Evolutionary conservation across 2,888 invertebrate species (phyloP).

Genomic region (Drosophila atripex): DNA sequence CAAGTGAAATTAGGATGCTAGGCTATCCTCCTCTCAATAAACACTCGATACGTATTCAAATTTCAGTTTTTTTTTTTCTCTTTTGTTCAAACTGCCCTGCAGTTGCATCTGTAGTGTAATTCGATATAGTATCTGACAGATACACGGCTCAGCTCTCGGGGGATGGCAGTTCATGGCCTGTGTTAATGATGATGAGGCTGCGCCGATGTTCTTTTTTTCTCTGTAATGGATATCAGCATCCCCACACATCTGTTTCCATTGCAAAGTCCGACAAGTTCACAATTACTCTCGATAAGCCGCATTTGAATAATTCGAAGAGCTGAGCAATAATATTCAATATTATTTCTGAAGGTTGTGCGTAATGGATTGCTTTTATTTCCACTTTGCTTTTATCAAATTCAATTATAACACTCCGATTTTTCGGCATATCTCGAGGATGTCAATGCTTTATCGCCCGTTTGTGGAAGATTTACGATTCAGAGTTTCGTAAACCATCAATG

Average conservation of each 20-base stretch:
- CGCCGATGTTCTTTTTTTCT: constrained; percentile 41
- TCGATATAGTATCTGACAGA: constrained; percentile 74
- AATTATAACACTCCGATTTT: constrained; percentile 14
- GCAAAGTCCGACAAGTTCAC: constrained; percentile 18
- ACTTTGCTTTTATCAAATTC: constrained; percentile 6
- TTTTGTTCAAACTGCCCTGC: neutral
- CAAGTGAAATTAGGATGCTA: constrained; percentile 27
- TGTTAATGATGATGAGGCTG: constrained; percentile 65
- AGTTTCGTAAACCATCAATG: neutral
- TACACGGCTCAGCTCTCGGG: constrained; percentile 61
- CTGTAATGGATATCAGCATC: constrained; percentile 23
- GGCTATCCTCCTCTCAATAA: constrained; percentile 51
- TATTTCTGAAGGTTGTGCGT: constrained; percentile 8
- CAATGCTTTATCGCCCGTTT: constrained; percentile 19
- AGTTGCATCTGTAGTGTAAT: constrained; percentile 69
- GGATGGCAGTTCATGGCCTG: constrained; percentile 34
- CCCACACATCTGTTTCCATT: constrained; percentile 44
- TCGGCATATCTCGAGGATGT: constrained; percentile 13
- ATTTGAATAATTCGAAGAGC: constrained; percentile 11
- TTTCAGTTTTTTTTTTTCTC: constrained; percentile 49
- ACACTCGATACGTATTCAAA: constrained; percentile 75
- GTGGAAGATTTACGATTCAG: constrained; percentile 7
- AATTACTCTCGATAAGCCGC: constrained; percentile 23
- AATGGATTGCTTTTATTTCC: constrained; percentile 11
- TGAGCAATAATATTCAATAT: neutral